Percentiles rank a stretch among this genome's conserved stretches.
Evolutionary conservation across 2,113 vertebrate genomes (phyloP).

Genomic region (Origma solitaria): DNA sequence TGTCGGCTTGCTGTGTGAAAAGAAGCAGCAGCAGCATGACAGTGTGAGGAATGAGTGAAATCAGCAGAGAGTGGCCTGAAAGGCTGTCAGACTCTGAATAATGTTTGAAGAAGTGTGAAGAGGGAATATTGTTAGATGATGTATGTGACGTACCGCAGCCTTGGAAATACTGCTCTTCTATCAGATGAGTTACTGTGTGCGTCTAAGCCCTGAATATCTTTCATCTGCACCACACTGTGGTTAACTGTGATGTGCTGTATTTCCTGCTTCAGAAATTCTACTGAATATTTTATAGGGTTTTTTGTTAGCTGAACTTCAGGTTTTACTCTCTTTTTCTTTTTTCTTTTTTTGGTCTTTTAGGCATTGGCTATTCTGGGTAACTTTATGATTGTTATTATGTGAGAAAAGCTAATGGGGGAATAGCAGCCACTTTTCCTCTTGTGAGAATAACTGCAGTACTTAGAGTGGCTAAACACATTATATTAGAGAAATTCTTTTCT

Average conservation of each 20-base stretch:
- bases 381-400: slow-evolving; percentile 27
- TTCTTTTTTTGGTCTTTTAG: neutral
- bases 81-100: slow-evolving; percentile 34
- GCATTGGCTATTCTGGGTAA: neutral
- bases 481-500: neutral
- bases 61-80: slow-evolving; percentile 19
- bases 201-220: neutral
- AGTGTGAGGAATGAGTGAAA: neutral
- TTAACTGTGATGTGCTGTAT: slow-evolving; percentile 11
- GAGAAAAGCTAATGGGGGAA: neutral
- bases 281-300: slow-evolving; percentile 35
- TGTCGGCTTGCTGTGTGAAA: neutral
- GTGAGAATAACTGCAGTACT: neutral
- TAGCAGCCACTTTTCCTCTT: slow-evolving; percentile 8
- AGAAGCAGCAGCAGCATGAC: neutral
- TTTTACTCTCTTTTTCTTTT: neutral
- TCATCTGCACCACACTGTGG: neutral
- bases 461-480: neutral
- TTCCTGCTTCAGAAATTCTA: slow-evolving; percentile 34
- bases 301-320: slow-evolving; percentile 22
- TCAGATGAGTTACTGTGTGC: neutral
- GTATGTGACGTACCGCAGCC: neutral
- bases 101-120: slow-evolving; percentile 17
- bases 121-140: slow-evolving; percentile 11
- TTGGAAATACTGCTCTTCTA: slow-evolving; percentile 13